Percentiles rank a stretch among this genome's conserved stretches.
Conservation (phyloP, 2,113 vertebrate genomes). For the Pterocles burchelli region DNA sequence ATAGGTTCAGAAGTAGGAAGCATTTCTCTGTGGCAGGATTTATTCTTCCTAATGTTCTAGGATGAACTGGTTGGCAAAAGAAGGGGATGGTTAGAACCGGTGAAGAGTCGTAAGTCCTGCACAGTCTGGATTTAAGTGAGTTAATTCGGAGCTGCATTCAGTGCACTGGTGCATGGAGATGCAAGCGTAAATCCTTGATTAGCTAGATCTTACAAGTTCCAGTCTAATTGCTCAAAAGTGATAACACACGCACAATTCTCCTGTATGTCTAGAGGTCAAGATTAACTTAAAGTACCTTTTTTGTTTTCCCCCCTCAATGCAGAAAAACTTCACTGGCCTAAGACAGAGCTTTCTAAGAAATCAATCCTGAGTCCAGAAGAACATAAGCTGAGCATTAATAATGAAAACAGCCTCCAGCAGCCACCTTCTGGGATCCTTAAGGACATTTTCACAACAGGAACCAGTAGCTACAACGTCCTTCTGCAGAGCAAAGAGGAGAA, state of each 20-base stretch:
- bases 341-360: constrained; percentile 87
- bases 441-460: constrained; percentile 84
- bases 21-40: neutral
- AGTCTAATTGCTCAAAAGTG: neutral
- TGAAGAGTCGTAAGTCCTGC: neutral
- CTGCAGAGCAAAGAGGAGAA: constrained; percentile 83
- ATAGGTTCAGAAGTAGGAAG: neutral
- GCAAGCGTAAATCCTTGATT: neutral
- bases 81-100: neutral
- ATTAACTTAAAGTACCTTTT: neutral
- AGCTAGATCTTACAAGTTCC: neutral
- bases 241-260: neutral
- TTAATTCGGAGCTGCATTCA: neutral
- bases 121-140: neutral
- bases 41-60: neutral
- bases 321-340: constrained; percentile 91
- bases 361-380: constrained; percentile 78
- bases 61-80: rapidly evolving
- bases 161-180: neutral
- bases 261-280: neutral
- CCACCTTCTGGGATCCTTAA: constrained; percentile 79
- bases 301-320: constrained; percentile 7
- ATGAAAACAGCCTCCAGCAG: constrained; percentile 74
- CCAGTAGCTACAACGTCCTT: constrained; percentile 86
- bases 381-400: constrained; percentile 61